phyloP scores from a whole-genome alignment of 2,113 vertebrate genomes.

The Crotalus tigris region DNA sequence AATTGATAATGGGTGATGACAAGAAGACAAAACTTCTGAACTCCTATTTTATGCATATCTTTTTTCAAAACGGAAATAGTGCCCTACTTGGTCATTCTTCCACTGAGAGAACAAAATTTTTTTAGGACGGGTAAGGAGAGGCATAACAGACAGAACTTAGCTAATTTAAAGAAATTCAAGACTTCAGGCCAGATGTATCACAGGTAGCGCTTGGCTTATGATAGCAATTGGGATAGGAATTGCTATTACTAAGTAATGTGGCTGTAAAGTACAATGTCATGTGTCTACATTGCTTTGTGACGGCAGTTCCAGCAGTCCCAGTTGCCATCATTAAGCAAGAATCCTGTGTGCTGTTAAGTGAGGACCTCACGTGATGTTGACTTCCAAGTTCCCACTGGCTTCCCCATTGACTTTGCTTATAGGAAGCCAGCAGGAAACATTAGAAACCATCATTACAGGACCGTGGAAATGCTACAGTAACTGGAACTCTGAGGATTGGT shows the following conservation, averaged over 20 bases:
- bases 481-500: not conserved
- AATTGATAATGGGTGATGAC: not conserved
- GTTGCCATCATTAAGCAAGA: not conserved
- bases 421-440: not conserved
- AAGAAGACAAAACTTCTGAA: not conserved
- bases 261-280: not conserved
- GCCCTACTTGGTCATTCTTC: not conserved
- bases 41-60: not conserved
- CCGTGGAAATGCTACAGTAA: not conserved
- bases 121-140: not conserved
- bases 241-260: not conserved
- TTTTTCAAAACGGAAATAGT: not conserved
- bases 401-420: not conserved
- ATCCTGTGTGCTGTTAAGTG: not conserved
- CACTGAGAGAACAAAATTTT: not conserved
- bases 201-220: not conserved
- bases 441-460: not conserved
- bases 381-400: not conserved
- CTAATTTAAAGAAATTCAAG: not conserved
- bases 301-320: not conserved
- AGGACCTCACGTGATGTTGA: not conserved
- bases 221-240: not conserved
- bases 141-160: not conserved
- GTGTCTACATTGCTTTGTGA: not conserved
- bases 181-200: not conserved